Conservation (phyloP, 2,797 vertebrate species). For the Sebastes matsubarae region DNA sequence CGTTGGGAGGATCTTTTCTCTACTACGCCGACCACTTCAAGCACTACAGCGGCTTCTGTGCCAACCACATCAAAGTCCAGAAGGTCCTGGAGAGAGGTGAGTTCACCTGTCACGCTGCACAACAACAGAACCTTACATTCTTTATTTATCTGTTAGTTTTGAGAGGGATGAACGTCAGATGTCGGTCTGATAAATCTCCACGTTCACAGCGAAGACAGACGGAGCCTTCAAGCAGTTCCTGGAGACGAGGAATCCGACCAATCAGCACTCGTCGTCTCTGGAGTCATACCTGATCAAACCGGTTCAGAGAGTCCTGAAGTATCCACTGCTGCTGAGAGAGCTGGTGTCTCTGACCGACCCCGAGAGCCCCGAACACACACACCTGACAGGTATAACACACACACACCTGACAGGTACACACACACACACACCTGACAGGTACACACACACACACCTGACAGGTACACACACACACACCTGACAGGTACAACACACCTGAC, state of each 20-base stretch:
- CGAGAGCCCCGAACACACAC: conserved; percentile 91
- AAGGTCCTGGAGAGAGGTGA: conserved; percentile 95
- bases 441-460: not conserved
- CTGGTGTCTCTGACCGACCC: conserved; percentile 90
- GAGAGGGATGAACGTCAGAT: not conserved
- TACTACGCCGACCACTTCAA: conserved; percentile 98
- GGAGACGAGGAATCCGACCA: conserved; percentile 91
- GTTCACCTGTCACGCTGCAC: not conserved
- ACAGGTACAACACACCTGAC: not conserved
- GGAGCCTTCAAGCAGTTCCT: conserved; percentile 91
- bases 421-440: not conserved
- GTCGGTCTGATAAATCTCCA: not conserved
- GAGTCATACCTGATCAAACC: conserved; percentile 98
- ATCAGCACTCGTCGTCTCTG: conserved; percentile 94
- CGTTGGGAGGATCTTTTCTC: conserved; percentile 93
- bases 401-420: not conserved
- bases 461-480: not conserved
- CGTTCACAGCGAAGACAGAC: conserved; percentile 89
- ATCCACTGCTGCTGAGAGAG: conserved; percentile 92
- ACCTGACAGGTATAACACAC: conserved; percentile 86
- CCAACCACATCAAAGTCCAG: conserved; percentile 96
- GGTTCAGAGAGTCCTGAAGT: conserved; percentile 95
- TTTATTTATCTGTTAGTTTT: not conserved
- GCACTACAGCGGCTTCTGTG: conserved; percentile 96
- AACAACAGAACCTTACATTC: not conserved